phyloP scores from a whole-genome alignment of 2,797 vertebrate genomes.

The Pogonophryne albipinna region DNA sequence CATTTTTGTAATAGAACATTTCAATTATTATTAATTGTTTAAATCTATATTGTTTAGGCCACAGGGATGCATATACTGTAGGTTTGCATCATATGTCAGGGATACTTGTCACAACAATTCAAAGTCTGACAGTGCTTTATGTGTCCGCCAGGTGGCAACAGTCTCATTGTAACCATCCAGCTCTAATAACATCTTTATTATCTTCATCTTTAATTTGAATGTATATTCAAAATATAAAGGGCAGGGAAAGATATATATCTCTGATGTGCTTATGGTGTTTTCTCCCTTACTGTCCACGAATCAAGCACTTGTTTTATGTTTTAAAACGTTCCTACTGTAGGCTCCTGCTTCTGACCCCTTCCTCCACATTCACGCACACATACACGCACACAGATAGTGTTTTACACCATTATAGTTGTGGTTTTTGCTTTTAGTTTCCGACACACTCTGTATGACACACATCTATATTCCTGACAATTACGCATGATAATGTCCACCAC shows the following conservation, averaged over 20 bases:
- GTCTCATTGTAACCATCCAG: background rate
- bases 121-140: too few relatives aligned
- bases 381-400: background rate
- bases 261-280: background rate
- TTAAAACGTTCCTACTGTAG: background rate
- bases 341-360: background rate
- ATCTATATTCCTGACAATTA: slow-evolving; percentile 48
- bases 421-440: slow-evolving; percentile 49
- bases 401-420: slow-evolving; percentile 18
- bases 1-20: too few relatives aligned
- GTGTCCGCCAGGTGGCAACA: too few relatives aligned
- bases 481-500: slow-evolving; percentile 32
- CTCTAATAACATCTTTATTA: background rate
- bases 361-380: background rate
- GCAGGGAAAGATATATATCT: background rate
- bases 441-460: background rate
- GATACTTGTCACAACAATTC: too few relatives aligned
- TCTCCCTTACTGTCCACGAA: background rate
- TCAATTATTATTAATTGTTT: too few relatives aligned
- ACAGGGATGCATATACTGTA: too few relatives aligned
- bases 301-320: background rate
- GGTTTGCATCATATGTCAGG: too few relatives aligned
- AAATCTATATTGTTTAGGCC: too few relatives aligned
- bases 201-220: too few relatives aligned
- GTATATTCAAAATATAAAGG: background rate